Evolutionary conservation across 2,113 vertebrate species (phyloP).

Genomic region (Capreolus pygargus): DNA sequence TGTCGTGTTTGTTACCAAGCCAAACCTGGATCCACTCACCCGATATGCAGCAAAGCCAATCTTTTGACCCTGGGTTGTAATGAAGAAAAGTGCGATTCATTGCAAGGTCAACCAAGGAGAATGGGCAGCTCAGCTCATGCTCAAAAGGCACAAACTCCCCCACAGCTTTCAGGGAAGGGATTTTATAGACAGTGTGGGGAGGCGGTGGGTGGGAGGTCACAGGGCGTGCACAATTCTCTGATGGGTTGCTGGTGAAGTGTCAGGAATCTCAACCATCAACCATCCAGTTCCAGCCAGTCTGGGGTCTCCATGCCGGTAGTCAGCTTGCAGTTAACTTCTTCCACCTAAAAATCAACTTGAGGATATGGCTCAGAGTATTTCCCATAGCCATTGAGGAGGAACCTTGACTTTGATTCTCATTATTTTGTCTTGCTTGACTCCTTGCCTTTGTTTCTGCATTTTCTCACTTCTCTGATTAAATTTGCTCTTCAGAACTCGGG

Average conservation of each 20-base stretch:
- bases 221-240: not conserved
- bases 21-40: not conserved
- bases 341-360: not conserved
- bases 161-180: not conserved
- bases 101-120: not conserved
- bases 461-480: not conserved
- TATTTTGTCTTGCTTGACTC: not conserved
- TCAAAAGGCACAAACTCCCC: not conserved
- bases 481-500: not conserved
- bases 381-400: not conserved
- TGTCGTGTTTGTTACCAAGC: not conserved
- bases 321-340: not conserved
- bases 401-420: not conserved
- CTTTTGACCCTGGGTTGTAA: not conserved
- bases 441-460: not conserved
- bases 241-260: not conserved
- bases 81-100: not conserved
- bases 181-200: not conserved
- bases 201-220: no score
- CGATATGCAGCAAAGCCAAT: not conserved
- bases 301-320: not conserved
- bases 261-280: not conserved
- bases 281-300: not conserved
- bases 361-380: not conserved
- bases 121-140: not conserved